Percentiles rank a stretch among this genome's conserved stretches.
phyloP scores from a whole-genome alignment of 2,113 vertebrate species.

The Triplophysa dalaica region DNA sequence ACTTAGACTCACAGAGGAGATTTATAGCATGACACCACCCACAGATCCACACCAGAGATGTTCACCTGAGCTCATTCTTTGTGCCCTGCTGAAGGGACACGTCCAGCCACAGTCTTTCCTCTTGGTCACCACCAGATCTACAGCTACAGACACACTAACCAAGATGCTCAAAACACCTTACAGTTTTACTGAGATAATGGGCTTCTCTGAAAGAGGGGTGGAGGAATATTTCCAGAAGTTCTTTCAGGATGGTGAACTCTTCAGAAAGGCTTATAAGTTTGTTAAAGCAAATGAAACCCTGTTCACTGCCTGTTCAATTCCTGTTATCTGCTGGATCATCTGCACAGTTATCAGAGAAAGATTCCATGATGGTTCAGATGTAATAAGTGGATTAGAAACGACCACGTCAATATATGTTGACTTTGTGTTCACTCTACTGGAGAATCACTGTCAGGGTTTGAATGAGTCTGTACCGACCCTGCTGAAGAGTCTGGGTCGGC shows the following conservation, averaged over 20 bases:
- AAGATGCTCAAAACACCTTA: conserved; percentile 16
- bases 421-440: conserved; percentile 41
- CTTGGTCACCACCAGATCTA: conserved; percentile 63
- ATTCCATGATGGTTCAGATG: not conserved
- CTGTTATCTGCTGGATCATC: conserved; percentile 48
- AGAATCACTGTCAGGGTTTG: conserved; percentile 42
- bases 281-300: conserved; percentile 39
- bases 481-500: conserved; percentile 35
- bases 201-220: conserved; percentile 38
- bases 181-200: conserved; percentile 41
- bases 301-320: conserved; percentile 30
- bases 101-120: conserved; percentile 57
- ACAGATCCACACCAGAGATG: conserved; percentile 28
- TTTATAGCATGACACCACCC: conserved; percentile 25
- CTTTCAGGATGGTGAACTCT: conserved; percentile 23
- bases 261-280: conserved; percentile 6
- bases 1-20: conserved; percentile 21
- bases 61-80: conserved; percentile 51
- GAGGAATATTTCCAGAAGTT: conserved; percentile 41
- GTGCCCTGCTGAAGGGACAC: conserved; percentile 61
- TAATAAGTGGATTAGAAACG: conserved; percentile 25
- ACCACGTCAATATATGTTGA: conserved; percentile 44
- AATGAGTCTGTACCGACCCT: not conserved
- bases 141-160: conserved; percentile 51
- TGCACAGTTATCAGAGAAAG: conserved; percentile 30